Evolutionary conservation across 2,797 vertebrate species (phyloP).

Genomic region (Nyctibius grandis): DNA sequence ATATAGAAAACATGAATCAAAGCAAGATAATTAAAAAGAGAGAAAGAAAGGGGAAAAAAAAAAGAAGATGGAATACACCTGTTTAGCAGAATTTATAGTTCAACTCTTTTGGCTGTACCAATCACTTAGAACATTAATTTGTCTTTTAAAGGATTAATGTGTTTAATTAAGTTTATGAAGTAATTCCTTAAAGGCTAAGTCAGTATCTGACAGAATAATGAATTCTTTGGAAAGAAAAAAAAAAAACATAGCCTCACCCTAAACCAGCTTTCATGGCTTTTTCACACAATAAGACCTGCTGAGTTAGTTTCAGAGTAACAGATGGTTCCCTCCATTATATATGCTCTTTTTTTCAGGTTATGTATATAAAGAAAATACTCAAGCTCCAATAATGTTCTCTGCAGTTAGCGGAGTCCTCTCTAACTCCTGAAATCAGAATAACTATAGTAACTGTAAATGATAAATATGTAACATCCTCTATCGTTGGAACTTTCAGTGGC

Average conservation of each 20-base stretch:
- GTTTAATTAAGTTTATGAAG: conserved; percentile 66
- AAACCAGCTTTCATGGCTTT: neutral
- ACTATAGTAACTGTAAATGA: neutral
- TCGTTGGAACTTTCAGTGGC: neutral
- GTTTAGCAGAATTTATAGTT: conserved; percentile 47
- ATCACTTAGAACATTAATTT: conserved; percentile 60
- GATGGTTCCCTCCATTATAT: neutral
- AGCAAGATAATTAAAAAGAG: neutral
- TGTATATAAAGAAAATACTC: neutral
- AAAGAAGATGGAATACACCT: conserved; percentile 25
- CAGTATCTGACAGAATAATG: conserved; percentile 30
- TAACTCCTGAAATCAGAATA: neutral
- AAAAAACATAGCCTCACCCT: neutral
- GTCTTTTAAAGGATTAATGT: conserved; percentile 60
- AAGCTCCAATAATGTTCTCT: neutral
- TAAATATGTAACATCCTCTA: neutral
- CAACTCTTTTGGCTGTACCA: conserved; percentile 14
- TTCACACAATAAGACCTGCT: neutral
- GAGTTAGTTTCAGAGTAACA: neutral
- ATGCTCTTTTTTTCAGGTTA: neutral
- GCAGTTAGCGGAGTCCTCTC: neutral
- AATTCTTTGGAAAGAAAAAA: conserved; percentile 26
- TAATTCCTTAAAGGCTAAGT: conserved; percentile 40
- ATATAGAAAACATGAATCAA: conserved; percentile 1
- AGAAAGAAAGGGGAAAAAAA: neutral